These are phyloP conservation scores for Congeria kusceri DNA, from an alignment of 2,888 invertebrate species.

Conservation along the genomic window DNA sequence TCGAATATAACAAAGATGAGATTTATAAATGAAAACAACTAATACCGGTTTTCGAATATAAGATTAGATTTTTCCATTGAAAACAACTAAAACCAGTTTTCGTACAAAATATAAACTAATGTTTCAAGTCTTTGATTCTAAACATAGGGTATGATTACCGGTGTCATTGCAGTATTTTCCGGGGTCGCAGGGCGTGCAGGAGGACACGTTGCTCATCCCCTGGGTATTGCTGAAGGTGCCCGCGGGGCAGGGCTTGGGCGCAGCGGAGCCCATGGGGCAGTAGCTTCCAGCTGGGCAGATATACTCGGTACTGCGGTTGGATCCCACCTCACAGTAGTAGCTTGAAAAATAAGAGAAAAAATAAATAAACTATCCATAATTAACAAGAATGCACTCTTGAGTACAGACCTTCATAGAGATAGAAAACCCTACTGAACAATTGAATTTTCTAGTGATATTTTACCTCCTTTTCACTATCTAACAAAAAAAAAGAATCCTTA, in stretches of 20 bases:
- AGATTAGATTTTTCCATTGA: background rate
- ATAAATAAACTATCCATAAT: too few relatives aligned
- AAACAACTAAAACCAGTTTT: background rate
- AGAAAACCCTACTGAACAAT: too few relatives aligned
- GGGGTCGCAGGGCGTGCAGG: conserved; percentile 79
- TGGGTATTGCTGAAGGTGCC: conserved; percentile 79
- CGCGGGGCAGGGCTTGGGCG: conserved; percentile 76
- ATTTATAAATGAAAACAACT: too few relatives aligned
- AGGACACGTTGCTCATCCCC: conserved; percentile 71
- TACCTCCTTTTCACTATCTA: too few relatives aligned
- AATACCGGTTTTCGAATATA: background rate
- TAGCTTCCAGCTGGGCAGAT: conserved; percentile 79
- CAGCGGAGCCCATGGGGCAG: conserved; percentile 71
- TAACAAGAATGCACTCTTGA: too few relatives aligned
- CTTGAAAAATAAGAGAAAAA: conserved; percentile 60
- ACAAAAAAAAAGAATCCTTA: too few relatives aligned
- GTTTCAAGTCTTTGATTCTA: background rate
- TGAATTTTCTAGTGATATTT: too few relatives aligned
- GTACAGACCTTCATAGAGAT: too few relatives aligned
- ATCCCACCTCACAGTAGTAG: conserved; percentile 80
- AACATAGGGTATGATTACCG: conserved; percentile 63
- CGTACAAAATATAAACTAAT: background rate
- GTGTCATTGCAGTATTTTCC: conserved; percentile 84
- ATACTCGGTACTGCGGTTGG: conserved; percentile 72
- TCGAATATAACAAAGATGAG: too few relatives aligned